Percentiles rank a stretch among this genome's conserved stretches.
Conservation (phyloP, 2,888 invertebrate species). For the Coremacera marginata region DNA sequence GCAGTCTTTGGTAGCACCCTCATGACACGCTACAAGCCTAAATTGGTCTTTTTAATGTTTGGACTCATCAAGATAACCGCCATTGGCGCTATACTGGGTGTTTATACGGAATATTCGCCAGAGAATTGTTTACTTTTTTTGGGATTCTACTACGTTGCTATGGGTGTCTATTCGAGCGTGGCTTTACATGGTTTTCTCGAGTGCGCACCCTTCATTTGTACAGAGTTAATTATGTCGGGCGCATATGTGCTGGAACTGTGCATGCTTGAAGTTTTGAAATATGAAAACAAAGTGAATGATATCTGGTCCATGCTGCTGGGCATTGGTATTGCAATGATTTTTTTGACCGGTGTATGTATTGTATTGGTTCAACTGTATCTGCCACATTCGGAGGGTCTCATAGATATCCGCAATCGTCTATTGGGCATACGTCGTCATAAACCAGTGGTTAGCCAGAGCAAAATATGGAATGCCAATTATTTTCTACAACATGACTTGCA, state of each 20-base stretch:
- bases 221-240: slow-evolving; percentile 54
- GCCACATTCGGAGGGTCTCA: slow-evolving; percentile 55
- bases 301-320: slow-evolving; percentile 52
- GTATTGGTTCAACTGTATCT: slow-evolving; percentile 53
- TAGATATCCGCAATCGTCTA: slow-evolving; percentile 60
- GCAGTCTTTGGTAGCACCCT: slow-evolving; percentile 53
- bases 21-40: slow-evolving; percentile 56
- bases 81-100: slow-evolving; percentile 56
- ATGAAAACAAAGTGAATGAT: slow-evolving; percentile 50
- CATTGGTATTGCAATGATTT: slow-evolving; percentile 48
- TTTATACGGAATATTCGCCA: slow-evolving; percentile 56
- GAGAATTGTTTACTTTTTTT: slow-evolving; percentile 59
- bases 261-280: slow-evolving; percentile 55
- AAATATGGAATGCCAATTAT: slow-evolving; percentile 59
- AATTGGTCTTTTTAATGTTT: slow-evolving; percentile 59
- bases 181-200: slow-evolving; percentile 59
- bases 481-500: slow-evolving; percentile 58
- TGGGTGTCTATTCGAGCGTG: slow-evolving; percentile 60
- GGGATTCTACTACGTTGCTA: slow-evolving; percentile 56
- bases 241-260: slow-evolving; percentile 53
- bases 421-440: slow-evolving; percentile 54
- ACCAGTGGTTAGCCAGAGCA: slow-evolving; percentile 52
- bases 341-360: slow-evolving; percentile 52
- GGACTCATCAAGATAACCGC: slow-evolving; percentile 60
- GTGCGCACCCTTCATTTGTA: slow-evolving; percentile 59